Evolutionary conservation across 2,888 invertebrate species (phyloP), one percentile per base, ranked within the genome.

Genomic region (Macaria liturata): DNA sequence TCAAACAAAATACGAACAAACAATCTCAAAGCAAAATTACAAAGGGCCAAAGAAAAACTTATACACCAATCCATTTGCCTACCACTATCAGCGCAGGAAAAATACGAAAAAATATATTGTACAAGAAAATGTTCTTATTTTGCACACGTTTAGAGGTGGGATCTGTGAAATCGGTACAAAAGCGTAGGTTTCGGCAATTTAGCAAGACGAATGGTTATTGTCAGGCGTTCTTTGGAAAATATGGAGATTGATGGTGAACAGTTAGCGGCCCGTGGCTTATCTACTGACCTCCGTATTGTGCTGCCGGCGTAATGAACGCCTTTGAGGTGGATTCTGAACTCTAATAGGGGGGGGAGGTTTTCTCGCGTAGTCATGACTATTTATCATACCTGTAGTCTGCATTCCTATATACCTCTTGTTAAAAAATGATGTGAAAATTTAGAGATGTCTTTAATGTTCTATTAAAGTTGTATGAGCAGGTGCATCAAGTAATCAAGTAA

Each of bases 161-260:
- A 71, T 69, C 65, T 62, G 64, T 54, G 57, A 74, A 78, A 78
- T 77, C 69, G 74, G 71, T 74, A 77, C 77, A 74, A 74, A 76
- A 76, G 72, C 74, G 50, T n/a, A 51, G 56, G 62, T 62, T 51
- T 54, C 51, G 73, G 79, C 79, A 79, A 82, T 82, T 85, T 83
- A 79, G 72, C 66, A 81, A 85, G 85, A 86, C 79, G 76, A 81
- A 87, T 85, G 80, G 81, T 77, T 71, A 72, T 76, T 77, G 83
- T 80, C 81, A 80, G 81, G 68, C 76, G 74, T 72, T 81, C 76
- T 78, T 78, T 75, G 75, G 75, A 77, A 83, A 83, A 82, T 86
- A 87, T 85, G 80, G 84, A 85, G 87, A 87, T 86, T 80, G 82
- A 86, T 87, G 70, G 67, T 66, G 58, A 57, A 59, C 58, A 65